Base-by-base conservation (phyloP, 2,888 invertebrate species). In the Pteria penguin region DNA sequence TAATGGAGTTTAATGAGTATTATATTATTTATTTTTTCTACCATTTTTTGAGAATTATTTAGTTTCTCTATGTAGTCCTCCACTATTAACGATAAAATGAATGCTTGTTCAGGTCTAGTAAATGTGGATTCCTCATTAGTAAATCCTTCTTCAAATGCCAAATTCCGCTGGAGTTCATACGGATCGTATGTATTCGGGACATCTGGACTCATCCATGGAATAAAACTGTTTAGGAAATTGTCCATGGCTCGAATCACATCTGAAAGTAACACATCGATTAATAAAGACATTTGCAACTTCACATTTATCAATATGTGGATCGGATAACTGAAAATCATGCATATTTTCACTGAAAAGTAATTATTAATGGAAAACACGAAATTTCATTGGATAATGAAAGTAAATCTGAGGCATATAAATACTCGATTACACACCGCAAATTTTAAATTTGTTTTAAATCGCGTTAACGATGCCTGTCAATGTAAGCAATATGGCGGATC, bases 161-260 rank as follows among this genome's bases (percentile, higher is more conserved):
- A 29, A 11, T 72, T 36, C 11, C 70, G 24, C n/a, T 63, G 60
- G 5, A 77, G 62, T 29, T 22, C 32, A 5, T 72, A 73, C 1
- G 73, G 26, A 33, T 77, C 65, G 22, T 31, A 26, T 5, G 26
- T 54, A 3, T 32, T 26, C 4, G 76, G 76, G 8, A 70, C 27
- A 32, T 77, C 73, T 22, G 69, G 63, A 62, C 58, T 63, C 24
- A 63, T 4, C 1, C 29, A 54, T 52, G 76, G 72, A 33, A 66
- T 32, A 14, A 77, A 22, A 5, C 57, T 61, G 18, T 68, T 52
- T 32, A 77, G 33, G n/a, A 55, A 58, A 63, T 73, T 73, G 29
- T 69, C 69, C 14, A 73, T 8, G 18, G 72, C 63, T 33, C 72
- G 54, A 22, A 76, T 3, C 18, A 72, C 57, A 22, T 45, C 76